Conservation (phyloP, 2,797 vertebrate species). For the Oreortyx pictus region DNA sequence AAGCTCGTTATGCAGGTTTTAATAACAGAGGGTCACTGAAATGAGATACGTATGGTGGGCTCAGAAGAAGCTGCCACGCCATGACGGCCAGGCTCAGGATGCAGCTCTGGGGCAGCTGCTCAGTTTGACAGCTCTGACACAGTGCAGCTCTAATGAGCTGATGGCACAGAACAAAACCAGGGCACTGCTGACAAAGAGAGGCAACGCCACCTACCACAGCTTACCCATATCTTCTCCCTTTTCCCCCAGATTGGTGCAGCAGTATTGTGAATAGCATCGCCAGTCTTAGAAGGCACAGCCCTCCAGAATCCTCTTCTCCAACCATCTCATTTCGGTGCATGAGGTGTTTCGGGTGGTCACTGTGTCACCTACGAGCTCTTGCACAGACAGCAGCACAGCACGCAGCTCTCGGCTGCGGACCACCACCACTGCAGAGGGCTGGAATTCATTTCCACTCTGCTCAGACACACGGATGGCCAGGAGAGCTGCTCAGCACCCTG, state of each 20-base stretch:
- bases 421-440: background rate
- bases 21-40: background rate
- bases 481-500: background rate
- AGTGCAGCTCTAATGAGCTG: background rate
- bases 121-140: background rate
- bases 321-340: background rate
- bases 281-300: background rate
- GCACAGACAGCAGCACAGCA: background rate
- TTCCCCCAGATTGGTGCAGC: background rate
- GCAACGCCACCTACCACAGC: rapidly evolving
- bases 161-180: background rate
- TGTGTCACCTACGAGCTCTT: too few relatives aligned
- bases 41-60: background rate
- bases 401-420: background rate
- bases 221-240: background rate
- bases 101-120: rapidly evolving
- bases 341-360: rapidly evolving
- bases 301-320: background rate
- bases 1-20: rapidly evolving
- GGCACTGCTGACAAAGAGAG: background rate
- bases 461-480: background rate
- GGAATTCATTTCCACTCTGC: background rate
- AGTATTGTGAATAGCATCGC: rapidly evolving
- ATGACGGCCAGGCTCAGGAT: rapidly evolving
- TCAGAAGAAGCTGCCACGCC: background rate